phyloP scores from a whole-genome alignment of 2,888 invertebrate genomes.

The Lydus trimaculatus region DNA sequence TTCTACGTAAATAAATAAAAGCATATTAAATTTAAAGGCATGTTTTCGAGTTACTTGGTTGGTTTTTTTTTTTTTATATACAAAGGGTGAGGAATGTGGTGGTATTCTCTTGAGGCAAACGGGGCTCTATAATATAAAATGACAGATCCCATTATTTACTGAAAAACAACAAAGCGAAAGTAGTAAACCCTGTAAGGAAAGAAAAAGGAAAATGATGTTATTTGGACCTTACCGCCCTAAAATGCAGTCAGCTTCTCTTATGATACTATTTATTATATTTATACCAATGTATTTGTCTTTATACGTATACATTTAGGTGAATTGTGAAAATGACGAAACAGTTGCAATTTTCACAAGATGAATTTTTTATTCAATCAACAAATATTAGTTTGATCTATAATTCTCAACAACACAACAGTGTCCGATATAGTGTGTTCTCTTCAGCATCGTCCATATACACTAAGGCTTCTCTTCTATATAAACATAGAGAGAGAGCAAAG shows the following conservation, averaged over 20 bases:
- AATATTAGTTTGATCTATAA: background rate
- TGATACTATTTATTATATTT: conserved; percentile 46
- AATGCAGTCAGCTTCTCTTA: conserved; percentile 47
- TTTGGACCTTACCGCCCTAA: conserved; percentile 41
- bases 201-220: conserved; percentile 55
- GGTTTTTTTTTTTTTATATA: conserved; percentile 20
- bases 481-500: conserved; percentile 61
- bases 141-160: conserved; percentile 63
- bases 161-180: conserved; percentile 60
- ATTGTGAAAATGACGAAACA: too few species aligned
- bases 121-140: conserved; percentile 60
- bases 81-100: conserved; percentile 35
- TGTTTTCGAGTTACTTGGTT: conserved; percentile 29
- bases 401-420: conserved; percentile 21
- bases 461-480: conserved; percentile 50
- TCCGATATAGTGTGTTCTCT: conserved; percentile 17
- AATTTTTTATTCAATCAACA: conserved; percentile 10
- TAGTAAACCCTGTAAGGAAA: conserved; percentile 59
- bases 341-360: conserved; percentile 6
- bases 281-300: conserved; percentile 31
- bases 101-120: conserved; percentile 51
- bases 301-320: background rate
- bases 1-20: conserved; percentile 25
- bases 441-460: conserved; percentile 26
- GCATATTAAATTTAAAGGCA: conserved; percentile 28